Conservation (phyloP, 2,797 vertebrate species). For the Sorex maritimensis region DNA sequence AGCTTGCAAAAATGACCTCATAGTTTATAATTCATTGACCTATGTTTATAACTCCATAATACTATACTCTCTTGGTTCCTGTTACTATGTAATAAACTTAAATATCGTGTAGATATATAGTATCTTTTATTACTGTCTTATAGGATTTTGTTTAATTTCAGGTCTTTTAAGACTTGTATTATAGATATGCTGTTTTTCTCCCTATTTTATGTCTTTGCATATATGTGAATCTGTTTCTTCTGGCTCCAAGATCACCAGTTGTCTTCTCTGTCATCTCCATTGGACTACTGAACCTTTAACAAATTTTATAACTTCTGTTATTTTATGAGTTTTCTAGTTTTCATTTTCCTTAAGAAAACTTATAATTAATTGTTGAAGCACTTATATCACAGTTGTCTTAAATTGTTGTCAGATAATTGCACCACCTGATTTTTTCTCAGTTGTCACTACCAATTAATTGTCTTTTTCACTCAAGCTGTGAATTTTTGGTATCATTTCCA, state of each 20-base stretch:
- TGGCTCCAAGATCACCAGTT: too few species aligned
- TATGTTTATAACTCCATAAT: not conserved
- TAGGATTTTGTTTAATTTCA: not conserved
- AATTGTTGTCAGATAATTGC: not conserved
- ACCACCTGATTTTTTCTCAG: not conserved
- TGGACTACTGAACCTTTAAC: not conserved
- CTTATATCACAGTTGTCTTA: not conserved
- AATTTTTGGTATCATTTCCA: not conserved
- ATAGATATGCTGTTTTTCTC: too few species aligned
- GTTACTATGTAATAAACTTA: not conserved
- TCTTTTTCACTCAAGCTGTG: not conserved
- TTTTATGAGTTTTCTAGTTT: not conserved
- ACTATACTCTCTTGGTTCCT: not conserved
- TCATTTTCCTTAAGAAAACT: not conserved
- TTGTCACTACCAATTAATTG: too few species aligned
- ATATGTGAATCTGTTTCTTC: too few species aligned
- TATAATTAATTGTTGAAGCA: not conserved
- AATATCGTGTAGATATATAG: not conserved
- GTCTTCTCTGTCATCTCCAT: too few species aligned
- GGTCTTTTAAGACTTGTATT: too few species aligned
- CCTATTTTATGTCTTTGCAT: too few species aligned
- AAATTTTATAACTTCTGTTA: not conserved
- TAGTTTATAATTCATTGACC: not conserved
- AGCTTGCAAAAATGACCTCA: too few species aligned
- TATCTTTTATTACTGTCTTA: slow-evolving; percentile 37